Base-by-base conservation (phyloP, 2,797 vertebrate genomes). In the Furcifer pardalis region DNA sequence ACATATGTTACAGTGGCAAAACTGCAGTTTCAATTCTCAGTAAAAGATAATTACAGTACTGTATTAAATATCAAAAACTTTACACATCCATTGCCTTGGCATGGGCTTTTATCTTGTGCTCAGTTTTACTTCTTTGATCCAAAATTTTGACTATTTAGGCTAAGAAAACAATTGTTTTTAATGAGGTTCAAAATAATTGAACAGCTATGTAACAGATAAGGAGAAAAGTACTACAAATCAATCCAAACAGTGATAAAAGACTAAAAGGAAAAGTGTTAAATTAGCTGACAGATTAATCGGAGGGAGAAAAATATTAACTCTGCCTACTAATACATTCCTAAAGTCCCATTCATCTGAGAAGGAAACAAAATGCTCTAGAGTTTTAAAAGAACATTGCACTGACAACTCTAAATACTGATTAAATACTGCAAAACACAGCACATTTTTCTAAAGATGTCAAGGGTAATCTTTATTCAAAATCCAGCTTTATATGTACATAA, bases 11-110 rank as follows among this genome's bases (percentile, higher is more conserved):
- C 85, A 1, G 30, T 88, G 84, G 89, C 85, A 91, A 94, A 91
- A 90, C 91, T 91, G 65, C 90, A 92, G 91, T 92, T 92, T 94
- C 88, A 91, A 86, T 88, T 92, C 86, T 91, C 25, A 0, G 85
- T 90, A 92, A 92, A 92, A 82, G 82, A 81, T 82, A 81, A 81
- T n/a, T 87, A n/a, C n/a, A n/a, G n/a, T n/a, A n/a, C n/a, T n/a
- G n/a, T n/a, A 92, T 90, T 90, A 93, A 63, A 82, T 72, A 93
- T 81, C 77, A 63, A 81, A 91, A 83, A 90, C 91, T 87, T 83
- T 87, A 89, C 87, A 91, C 89, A 89, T 90, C 88, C 76, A 93
- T 90, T 79, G 9, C 82, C 72, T 88, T 91, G 90, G 73, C 86
- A 87, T 0, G 2, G 92, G 89, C 90, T 93, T 90, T 93, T 86